phyloP scores from a whole-genome alignment of 2,888 invertebrate genomes.

The Andrena camellia region DNA sequence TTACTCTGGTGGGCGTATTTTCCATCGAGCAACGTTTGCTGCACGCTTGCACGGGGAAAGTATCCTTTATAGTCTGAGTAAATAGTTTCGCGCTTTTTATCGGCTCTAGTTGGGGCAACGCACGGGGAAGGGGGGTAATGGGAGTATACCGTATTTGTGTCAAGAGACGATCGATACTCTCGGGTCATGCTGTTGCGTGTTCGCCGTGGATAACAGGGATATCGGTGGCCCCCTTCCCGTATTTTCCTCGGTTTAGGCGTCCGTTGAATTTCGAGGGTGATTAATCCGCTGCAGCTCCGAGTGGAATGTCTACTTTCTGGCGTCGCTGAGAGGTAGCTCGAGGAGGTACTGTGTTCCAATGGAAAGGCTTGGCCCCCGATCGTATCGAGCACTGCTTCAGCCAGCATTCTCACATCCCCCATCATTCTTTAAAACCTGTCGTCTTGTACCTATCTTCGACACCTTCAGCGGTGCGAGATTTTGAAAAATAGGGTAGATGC shows the following conservation, averaged over 20 bases:
- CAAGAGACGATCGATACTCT: conserved; percentile 49
- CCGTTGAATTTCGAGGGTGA: neutral
- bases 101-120: neutral
- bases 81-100: conserved; percentile 21
- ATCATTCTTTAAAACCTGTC: too few relatives aligned
- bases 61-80: neutral
- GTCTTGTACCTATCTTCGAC: too few relatives aligned
- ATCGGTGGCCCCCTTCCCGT: neutral
- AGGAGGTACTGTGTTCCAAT: too few relatives aligned
- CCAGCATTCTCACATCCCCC: too few relatives aligned
- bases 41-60: neutral
- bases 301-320: neutral
- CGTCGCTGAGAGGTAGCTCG: too few relatives aligned
- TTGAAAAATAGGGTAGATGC: too few relatives aligned
- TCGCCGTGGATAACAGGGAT: conserved; percentile 26
- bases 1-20: conserved; percentile 12
- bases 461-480: too few relatives aligned
- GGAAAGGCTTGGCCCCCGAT: too few relatives aligned
- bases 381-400: too few relatives aligned
- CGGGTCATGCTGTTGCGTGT: conserved; percentile 7
- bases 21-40: neutral
- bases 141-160: conserved; percentile 48
- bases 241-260: neutral
- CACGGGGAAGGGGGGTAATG: conserved; percentile 16
- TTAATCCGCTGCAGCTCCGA: conserved; percentile 7